Base-by-base conservation (phyloP, 2,797 vertebrate species). In the Peromyscus eremicus region DNA sequence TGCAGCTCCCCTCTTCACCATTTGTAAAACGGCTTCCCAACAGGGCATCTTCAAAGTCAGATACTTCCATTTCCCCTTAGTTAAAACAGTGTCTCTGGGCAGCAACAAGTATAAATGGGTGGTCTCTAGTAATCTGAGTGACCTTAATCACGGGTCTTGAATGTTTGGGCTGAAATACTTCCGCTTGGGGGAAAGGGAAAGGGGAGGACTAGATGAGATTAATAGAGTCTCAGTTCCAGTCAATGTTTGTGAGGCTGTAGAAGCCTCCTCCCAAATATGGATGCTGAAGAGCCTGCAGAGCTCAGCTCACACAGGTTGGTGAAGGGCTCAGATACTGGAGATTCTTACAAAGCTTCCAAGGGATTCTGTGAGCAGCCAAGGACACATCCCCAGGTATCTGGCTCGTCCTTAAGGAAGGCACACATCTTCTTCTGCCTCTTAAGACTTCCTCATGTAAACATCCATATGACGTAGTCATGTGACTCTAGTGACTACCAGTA, bases 131-230 rank as follows among this genome's bases (percentile, higher is more conserved):
- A 64, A 76, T 57, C 11, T 37, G 32, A 88, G 19, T 43, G 71
- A 43, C 66, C 16, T 94, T 85, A 60, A 40, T 37, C 87, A 89
- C 79, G 80, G 37, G 29, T 43, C 52, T 94, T 57, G 9, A 76
- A 70, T 89, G 46, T 21, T 92, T n/a, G 57, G 32, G 12, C 16
- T 52, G 60, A 97, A 88, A 46, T 40, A 60, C 5, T 95, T 64
- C 73, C 17, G 29, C 12, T 9, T 52, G 49, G 55, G 27, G 2
- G 21, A 40, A 77, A 71, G 43, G 13, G 16, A 21, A 57, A 11
- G 8, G 29, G 23, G 16, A 5, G 8, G 29, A 83, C 43, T 29
- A 23, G 43, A 37, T n/a, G 37, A 62, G n/a, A 57, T 8, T 23
- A 32, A 6, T 34, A 17, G n/a, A 83, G 87, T 77, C 64, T 95